Percentiles rank a stretch among this genome's conserved stretches.
Evolutionary conservation across 2,888 invertebrate species (phyloP).

Genomic region (Meteorus cinctellus): DNA sequence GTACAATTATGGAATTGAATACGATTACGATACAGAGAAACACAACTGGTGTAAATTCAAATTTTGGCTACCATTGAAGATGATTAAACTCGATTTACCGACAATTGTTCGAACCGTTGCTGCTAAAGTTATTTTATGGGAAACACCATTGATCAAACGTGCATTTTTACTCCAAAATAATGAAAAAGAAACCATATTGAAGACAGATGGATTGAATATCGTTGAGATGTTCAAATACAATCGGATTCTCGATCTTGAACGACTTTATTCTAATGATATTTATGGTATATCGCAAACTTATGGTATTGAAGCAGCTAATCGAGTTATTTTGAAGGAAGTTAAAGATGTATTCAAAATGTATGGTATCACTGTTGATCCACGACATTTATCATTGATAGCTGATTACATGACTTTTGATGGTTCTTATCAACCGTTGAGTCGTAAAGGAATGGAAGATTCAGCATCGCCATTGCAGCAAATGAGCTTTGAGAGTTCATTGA

Average conservation of each 20-base stretch:
- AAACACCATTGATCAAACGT: slow-evolving; percentile 86
- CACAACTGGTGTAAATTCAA: slow-evolving; percentile 90
- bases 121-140: slow-evolving; percentile 83
- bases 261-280: slow-evolving; percentile 94
- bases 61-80: slow-evolving; percentile 78
- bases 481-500: slow-evolving; percentile 95
- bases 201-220: slow-evolving; percentile 97
- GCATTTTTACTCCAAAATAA: slow-evolving; percentile 87
- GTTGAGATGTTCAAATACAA: slow-evolving; percentile 90
- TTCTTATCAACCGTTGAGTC: slow-evolving; percentile 89
- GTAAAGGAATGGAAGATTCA: slow-evolving; percentile 92
- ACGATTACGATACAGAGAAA: slow-evolving; percentile 84
- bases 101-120: slow-evolving; percentile 83
- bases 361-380: slow-evolving; percentile 94
- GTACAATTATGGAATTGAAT: slow-evolving; percentile 76
- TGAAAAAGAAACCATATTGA: slow-evolving; percentile 79
- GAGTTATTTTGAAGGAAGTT: slow-evolving; percentile 94
- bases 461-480: slow-evolving; percentile 97
- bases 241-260: slow-evolving; percentile 85
- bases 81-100: slow-evolving; percentile 84
- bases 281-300: slow-evolving; percentile 92
- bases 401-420: slow-evolving; percentile 99
- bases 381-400: slow-evolving; percentile 93
- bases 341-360: slow-evolving; percentile 97
- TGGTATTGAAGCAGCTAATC: slow-evolving; percentile 96